Conservation (phyloP, 2,113 vertebrate genomes). For the Leptocoma aspasia region DNA sequence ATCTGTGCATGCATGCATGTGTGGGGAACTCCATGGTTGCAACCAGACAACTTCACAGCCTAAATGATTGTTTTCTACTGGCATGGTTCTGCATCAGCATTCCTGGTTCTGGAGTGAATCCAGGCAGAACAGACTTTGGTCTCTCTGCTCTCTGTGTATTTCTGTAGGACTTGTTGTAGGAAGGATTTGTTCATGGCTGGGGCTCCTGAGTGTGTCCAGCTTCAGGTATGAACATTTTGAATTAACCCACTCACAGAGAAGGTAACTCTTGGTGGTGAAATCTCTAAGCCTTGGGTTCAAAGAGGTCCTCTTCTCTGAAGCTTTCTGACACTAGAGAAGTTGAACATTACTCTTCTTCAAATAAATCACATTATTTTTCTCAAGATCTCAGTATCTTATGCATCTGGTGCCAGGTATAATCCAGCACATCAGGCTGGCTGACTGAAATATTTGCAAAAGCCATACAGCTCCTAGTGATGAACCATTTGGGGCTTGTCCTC, state of each 20-base stretch:
- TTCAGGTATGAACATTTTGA: not conserved
- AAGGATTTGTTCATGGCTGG: not conserved
- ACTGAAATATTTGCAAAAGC: constrained; percentile 36
- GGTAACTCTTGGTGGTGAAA: not conserved
- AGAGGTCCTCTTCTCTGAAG: not conserved
- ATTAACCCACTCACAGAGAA: not conserved
- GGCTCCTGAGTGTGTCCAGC: not conserved
- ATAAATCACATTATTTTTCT: not conserved
- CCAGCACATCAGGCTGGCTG: constrained; percentile 41
- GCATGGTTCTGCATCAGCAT: not conserved
- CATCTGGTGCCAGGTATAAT: constrained; percentile 19
- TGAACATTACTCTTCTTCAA: not conserved
- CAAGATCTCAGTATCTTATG: not conserved
- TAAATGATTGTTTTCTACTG: not conserved
- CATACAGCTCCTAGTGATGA: constrained; percentile 23
- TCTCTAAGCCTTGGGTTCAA: not conserved
- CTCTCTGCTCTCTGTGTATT: not conserved
- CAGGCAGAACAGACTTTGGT: not conserved
- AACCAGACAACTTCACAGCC: not conserved
- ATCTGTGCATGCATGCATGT: accelerated
- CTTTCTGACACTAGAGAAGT: not conserved
- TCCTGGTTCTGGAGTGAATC: not conserved
- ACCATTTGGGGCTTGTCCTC: constrained; percentile 47
- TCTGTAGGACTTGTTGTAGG: not conserved
- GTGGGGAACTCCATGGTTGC: not conserved